Evolutionary conservation across 2,797 vertebrate species (phyloP), one percentile per base, ranked within the genome.

Genomic region (Meda fulgida): DNA sequence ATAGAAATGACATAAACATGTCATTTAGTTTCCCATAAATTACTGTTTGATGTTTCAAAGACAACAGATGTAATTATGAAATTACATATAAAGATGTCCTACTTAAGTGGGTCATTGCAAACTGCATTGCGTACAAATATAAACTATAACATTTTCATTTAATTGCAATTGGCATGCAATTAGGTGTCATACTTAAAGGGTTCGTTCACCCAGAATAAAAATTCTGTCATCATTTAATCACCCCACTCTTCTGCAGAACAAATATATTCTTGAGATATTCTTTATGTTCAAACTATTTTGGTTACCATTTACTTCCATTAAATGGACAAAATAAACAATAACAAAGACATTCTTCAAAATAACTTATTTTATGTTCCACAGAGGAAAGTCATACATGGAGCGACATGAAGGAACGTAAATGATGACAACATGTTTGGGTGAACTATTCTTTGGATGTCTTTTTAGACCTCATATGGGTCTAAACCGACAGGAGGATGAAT

Each of bases 361-460:
- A 31, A 34, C 7, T n/a, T 38, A 18, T 53, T 53, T 34, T 53
- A 53, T 53, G 72, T 53, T 55, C 48, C 48, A 34, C 11, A 34
- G 31, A 55, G 29, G n/a, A 51, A 21, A 21, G 46, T 31, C 26
- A 51, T 7, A 40, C 67, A 40, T 2, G 21, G 21, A 38, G n/a
- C 2, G 2, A 29, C 7, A 26, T 29, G 3, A 31, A 2, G 9
- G 26, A 5, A 2, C 21, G 46, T 11, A 51, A 73, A 51, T 73
- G 2, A 34, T 75, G 26, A 51, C 2, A 51, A 8, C 31, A 73
- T 31, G 21, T 48, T n/a, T n/a, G 4, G 16, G n/a, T 31, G 18
- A 65, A 87, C 82, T 9, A 60, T 43, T 19, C 87, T 46, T 46
- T 5, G 43, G 46, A 46, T 46, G 4, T 46, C 43, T 46, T 14